Evolutionary conservation across 2,113 vertebrate species (phyloP).

Genomic region (Tragelaphus strepsiceros): DNA sequence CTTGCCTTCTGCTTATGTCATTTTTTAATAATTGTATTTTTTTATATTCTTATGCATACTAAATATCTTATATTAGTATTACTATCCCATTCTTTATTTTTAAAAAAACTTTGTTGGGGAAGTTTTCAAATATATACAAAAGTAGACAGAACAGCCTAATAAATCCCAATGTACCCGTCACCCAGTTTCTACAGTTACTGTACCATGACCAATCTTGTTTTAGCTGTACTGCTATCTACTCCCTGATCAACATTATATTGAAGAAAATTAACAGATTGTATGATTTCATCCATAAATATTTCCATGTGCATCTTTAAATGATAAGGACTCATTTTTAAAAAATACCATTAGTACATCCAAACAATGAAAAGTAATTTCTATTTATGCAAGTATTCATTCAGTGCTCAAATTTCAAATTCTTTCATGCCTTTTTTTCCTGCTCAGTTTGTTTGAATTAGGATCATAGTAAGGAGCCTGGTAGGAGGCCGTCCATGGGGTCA

Average conservation of each 20-base stretch:
- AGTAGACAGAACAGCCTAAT: background rate
- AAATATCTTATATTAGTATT: background rate
- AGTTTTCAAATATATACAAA: background rate
- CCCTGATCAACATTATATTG: background rate
- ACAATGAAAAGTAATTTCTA: slow-evolving; percentile 22
- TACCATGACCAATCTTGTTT: background rate
- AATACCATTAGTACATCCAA: background rate
- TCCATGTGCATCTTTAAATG: slow-evolving; percentile 1
- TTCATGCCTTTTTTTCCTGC: background rate
- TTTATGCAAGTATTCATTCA: slow-evolving; percentile 4
- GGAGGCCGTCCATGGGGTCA: too few species aligned
- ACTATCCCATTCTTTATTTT: background rate
- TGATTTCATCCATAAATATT: slow-evolving; percentile 6
- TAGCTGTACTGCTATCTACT: background rate
- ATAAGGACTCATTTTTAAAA: background rate
- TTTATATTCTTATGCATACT: background rate
- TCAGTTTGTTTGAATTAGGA: background rate
- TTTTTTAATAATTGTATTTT: slow-evolving; percentile 29
- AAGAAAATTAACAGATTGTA: background rate
- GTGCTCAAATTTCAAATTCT: background rate
- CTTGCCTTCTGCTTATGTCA: background rate
- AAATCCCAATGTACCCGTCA: background rate
- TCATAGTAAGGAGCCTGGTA: background rate
- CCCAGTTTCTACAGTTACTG: background rate
- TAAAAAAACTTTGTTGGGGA: background rate